phyloP scores from a whole-genome alignment of 2,888 invertebrate species.

The Dolomedes plantarius region DNA sequence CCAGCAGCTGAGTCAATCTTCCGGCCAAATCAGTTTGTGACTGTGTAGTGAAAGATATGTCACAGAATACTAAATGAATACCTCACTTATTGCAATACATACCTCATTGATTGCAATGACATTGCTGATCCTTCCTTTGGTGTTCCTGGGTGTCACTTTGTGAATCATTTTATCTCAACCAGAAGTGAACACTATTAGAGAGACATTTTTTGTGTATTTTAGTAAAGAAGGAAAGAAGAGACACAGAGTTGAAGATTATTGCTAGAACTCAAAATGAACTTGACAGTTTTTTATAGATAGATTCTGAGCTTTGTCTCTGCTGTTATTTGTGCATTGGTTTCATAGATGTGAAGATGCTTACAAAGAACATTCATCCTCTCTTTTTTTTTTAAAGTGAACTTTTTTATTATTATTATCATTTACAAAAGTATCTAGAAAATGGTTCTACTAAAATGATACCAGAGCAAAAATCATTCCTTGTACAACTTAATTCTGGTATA shows the following conservation, averaged over 20 bases:
- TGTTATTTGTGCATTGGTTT: constrained; percentile 46
- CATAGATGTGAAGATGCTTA: constrained; percentile 27
- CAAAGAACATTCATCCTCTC: constrained; percentile 43
- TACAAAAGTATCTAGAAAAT: background rate
- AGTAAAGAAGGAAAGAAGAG: background rate
- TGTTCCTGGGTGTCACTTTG: constrained; percentile 45
- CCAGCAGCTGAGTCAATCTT: constrained; percentile 60
- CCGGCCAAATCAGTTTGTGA: constrained; percentile 63
- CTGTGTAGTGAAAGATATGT: constrained; percentile 40
- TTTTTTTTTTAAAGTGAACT: constrained; percentile 54
- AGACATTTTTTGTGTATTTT: constrained; percentile 47
- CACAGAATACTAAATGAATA: constrained; percentile 50
- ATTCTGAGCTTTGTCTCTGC: constrained; percentile 31
- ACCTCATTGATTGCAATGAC: constrained; percentile 64
- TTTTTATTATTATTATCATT: background rate
- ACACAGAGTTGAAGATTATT: background rate
- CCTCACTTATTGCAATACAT: constrained; percentile 63
- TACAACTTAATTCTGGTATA: constrained; percentile 69
- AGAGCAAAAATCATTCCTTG: constrained; percentile 69
- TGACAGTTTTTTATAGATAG: constrained; percentile 57
- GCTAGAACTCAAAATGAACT: constrained; percentile 24
- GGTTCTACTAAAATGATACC: constrained; percentile 35
- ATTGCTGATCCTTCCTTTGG: constrained; percentile 52
- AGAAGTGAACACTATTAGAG: constrained; percentile 56
- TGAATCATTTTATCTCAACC: constrained; percentile 15